Conservation (phyloP, 2,113 vertebrate species). For the Scytalopus superciliaris region DNA sequence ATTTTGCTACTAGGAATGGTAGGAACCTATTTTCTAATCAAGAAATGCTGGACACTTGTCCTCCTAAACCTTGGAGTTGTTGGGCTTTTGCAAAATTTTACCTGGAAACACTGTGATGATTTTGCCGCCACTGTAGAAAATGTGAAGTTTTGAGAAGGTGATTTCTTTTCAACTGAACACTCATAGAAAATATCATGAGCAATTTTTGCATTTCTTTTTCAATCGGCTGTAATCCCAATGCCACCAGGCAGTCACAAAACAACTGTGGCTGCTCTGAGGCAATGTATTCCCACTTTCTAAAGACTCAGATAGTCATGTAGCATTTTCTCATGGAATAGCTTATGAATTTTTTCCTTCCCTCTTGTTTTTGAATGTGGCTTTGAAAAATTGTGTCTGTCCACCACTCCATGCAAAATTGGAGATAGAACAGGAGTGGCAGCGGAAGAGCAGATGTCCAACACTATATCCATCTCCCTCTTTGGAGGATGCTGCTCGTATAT, state of each 20-base stretch:
- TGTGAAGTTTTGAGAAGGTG: neutral
- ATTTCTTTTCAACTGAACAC: neutral
- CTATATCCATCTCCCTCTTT: neutral
- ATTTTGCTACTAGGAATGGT: neutral
- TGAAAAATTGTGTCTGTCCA: neutral
- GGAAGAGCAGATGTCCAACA: neutral
- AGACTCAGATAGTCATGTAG: neutral
- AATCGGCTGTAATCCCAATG: neutral
- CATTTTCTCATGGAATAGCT: neutral
- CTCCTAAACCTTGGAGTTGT: neutral
- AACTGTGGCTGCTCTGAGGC: accelerated
- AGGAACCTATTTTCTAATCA: neutral
- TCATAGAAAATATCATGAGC: neutral
- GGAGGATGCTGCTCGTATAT: accelerated
- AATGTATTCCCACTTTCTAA: neutral
- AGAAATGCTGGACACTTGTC: neutral
- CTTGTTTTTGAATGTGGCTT: neutral
- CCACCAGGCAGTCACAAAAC: neutral
- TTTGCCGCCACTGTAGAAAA: neutral
- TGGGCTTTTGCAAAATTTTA: neutral
- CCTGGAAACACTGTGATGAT: neutral
- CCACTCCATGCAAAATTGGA: accelerated
- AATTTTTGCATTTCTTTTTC: neutral
- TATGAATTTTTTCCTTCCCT: neutral
- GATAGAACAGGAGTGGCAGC: accelerated